phyloP scores from a whole-genome alignment of 2,113 vertebrate genomes.

The Phodopus roborovskii region DNA sequence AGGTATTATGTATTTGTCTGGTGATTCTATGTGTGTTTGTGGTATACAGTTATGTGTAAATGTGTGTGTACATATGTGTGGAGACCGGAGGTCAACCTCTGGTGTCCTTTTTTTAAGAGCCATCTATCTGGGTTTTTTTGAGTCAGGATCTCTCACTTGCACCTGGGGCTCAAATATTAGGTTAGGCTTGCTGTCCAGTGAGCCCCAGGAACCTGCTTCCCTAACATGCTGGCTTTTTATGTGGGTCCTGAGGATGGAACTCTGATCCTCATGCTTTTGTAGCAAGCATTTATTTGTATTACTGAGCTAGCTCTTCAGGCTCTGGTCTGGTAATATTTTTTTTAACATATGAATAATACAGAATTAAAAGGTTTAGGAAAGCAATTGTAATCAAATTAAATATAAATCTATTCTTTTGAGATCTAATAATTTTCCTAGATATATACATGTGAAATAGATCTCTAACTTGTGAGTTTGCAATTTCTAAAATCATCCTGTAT shows the following conservation, averaged over 20 bases:
- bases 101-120: neutral
- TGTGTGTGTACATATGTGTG: neutral
- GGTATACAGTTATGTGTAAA: neutral
- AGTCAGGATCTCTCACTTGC: neutral
- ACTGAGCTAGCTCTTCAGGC: neutral
- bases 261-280: neutral
- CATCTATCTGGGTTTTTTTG: neutral
- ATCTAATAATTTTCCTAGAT: slow-evolving; percentile 6
- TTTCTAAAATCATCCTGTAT: neutral
- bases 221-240: neutral
- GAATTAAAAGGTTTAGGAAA: neutral
- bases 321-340: neutral
- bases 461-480: slow-evolving; percentile 5
- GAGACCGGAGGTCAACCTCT: neutral
- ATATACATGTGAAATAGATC: slow-evolving; percentile 9
- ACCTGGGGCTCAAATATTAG: neutral
- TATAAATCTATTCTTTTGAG: slow-evolving; percentile 15
- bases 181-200: neutral
- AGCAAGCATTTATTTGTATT: neutral
- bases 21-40: neutral
- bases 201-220: neutral
- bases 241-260: too few relatives aligned
- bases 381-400: slow-evolving; percentile 18
- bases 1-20: neutral
- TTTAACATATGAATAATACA: neutral